Conservation (phyloP, 2,888 invertebrate species). For the Lottia scabra region DNA sequence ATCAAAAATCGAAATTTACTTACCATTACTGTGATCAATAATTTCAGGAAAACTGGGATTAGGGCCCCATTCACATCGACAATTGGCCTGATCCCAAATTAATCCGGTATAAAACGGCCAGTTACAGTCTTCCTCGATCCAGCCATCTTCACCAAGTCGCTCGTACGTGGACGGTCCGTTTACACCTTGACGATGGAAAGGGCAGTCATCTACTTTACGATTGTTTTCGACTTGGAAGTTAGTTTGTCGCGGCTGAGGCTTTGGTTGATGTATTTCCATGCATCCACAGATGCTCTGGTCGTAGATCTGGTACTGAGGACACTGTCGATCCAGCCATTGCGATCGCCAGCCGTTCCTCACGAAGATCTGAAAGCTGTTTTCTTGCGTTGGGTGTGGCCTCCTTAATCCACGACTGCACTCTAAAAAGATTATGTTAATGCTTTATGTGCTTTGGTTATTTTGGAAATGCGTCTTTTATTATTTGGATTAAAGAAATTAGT, state of each 20-base stretch:
- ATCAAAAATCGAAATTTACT: background rate
- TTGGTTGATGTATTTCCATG: background rate
- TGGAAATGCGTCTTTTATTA: too few species aligned
- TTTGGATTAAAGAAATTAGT: too few species aligned
- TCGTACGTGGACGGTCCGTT: constrained; percentile 19
- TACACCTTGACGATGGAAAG: background rate
- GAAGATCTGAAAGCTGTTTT: constrained; percentile 32
- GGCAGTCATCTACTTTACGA: background rate
- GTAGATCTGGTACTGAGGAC: constrained; percentile 26
- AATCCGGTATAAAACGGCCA: constrained; percentile 40
- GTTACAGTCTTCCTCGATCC: constrained; percentile 35
- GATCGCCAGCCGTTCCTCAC: constrained; percentile 22
- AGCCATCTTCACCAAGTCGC: constrained; percentile 29
- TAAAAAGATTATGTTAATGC: too few species aligned
- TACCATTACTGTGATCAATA: background rate
- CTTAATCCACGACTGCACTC: constrained; percentile 36
- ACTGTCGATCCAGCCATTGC: constrained; percentile 31
- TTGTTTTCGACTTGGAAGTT: background rate
- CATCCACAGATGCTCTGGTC: constrained; percentile 26
- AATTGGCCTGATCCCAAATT: constrained; percentile 47
- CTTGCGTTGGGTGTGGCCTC: constrained; percentile 35
- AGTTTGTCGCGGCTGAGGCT: background rate
- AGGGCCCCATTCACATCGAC: constrained; percentile 44
- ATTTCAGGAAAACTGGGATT: constrained; percentile 19
- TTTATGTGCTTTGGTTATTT: too few species aligned